phyloP scores from a whole-genome alignment of 1,140 invertebrate species.

The Berghia stephanieae region DNA sequence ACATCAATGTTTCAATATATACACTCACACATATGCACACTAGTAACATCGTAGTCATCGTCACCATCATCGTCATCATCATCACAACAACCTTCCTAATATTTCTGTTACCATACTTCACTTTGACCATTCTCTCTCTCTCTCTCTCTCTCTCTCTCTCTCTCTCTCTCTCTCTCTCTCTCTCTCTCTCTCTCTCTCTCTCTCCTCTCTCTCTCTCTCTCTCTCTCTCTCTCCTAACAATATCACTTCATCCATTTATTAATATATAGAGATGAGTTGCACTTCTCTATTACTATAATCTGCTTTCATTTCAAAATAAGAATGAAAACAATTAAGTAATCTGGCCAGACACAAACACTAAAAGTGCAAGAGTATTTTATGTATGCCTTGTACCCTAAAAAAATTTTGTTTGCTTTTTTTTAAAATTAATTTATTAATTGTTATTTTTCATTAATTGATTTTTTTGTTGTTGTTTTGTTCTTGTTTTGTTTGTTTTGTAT shows the following conservation, averaged over 20 bases:
- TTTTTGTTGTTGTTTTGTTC: too few relatives aligned
- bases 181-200: constrained; percentile 16
- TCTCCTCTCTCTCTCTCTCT: constrained; percentile 18
- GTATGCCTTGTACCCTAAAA: neutral
- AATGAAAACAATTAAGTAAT: neutral
- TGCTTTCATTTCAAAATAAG: neutral
- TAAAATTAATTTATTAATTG: too few relatives aligned
- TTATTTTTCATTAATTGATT: too few relatives aligned
- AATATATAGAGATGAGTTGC: neutral
- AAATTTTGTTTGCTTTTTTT: too few relatives aligned
- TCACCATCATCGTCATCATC: too few relatives aligned
- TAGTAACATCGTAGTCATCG: too few relatives aligned
- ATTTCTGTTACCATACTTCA: neutral
- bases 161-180: constrained; percentile 11
- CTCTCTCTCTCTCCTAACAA: neutral
- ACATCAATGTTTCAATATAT: too few relatives aligned
- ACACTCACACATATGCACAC: too few relatives aligned
- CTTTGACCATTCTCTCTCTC: constrained; percentile 10
- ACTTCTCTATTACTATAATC: neutral
- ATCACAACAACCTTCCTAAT: too few relatives aligned
- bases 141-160: constrained; percentile 16
- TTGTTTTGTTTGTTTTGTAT: neutral
- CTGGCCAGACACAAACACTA: neutral
- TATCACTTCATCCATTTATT: neutral
- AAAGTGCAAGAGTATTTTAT: neutral